Conservation (phyloP, 2,797 vertebrate genomes). For the Pteronotus mesoamericanus region DNA sequence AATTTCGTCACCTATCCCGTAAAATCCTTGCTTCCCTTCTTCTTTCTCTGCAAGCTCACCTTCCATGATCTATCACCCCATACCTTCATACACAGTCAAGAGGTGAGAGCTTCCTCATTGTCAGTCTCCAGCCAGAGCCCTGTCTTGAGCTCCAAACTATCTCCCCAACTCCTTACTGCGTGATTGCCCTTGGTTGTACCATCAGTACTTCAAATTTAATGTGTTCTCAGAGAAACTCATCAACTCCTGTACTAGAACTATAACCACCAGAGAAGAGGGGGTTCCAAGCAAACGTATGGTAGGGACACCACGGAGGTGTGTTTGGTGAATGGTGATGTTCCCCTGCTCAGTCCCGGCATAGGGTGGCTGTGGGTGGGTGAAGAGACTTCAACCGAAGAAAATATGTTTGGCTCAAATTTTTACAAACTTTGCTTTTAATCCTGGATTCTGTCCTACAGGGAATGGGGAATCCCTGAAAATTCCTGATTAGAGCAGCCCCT, state of each 20-base stretch:
- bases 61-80: not conserved
- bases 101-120: not conserved
- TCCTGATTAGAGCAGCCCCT: not conserved
- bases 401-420: not conserved
- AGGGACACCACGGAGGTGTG: not conserved
- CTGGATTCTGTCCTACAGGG: not conserved
- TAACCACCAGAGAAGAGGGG: not conserved
- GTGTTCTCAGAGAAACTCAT: not conserved
- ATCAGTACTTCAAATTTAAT: not conserved
- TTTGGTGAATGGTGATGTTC: not conserved
- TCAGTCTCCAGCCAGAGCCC: not conserved
- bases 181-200: not conserved
- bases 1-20: not conserved
- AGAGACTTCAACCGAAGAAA: not conserved
- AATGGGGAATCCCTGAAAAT: not conserved
- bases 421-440: not conserved
- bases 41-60: not conserved
- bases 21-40: not conserved
- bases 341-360: not conserved
- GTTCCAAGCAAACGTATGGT: not conserved
- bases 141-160: not conserved
- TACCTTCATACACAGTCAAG: not conserved
- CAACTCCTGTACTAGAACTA: not conserved
- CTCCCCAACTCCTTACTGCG: not conserved
- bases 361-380: not conserved